These are phyloP conservation scores for Monopis laevigella DNA, from an alignment of 2,888 invertebrate species.

Conservation along the genomic window DNA sequence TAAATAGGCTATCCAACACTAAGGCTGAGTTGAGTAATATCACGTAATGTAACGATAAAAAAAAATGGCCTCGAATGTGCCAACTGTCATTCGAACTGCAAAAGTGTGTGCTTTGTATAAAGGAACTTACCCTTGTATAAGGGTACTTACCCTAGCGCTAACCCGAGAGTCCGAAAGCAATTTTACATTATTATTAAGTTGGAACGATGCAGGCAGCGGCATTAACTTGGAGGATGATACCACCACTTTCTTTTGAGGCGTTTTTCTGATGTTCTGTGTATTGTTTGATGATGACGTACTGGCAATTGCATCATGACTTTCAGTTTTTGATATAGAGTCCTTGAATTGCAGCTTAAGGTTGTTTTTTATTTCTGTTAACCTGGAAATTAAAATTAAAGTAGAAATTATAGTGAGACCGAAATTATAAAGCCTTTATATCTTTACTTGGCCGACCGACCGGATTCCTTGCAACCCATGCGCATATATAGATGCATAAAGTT, in stretches of 20 bases:
- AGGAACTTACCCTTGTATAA: too few species aligned
- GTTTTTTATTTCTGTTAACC: conserved; percentile 31
- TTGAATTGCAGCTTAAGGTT: conserved; percentile 30
- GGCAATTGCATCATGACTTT: conserved; percentile 23
- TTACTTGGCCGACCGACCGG: too few species aligned
- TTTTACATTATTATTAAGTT: conserved; percentile 25
- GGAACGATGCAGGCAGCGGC: conserved; percentile 43
- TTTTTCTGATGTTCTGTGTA: conserved; percentile 11
- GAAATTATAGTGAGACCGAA: too few species aligned
- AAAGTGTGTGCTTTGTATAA: too few species aligned
- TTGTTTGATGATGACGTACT: conserved; percentile 5
- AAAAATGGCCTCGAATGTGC: neutral
- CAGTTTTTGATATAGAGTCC: conserved; percentile 24
- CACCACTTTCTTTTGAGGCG: conserved; percentile 29
- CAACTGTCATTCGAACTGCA: neutral
- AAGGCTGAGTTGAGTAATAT: too few species aligned
- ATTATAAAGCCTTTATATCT: too few species aligned
- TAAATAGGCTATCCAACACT: too few species aligned
- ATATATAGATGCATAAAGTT: too few species aligned
- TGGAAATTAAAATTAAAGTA: too few species aligned
- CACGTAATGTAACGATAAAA: neutral
- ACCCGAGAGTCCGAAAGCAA: neutral
- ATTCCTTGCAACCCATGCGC: too few species aligned
- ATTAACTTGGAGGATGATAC: conserved; percentile 51
- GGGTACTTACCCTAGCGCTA: neutral